Base-by-base conservation (phyloP, 2,888 invertebrate genomes). In the Zootermopsis nevadensis region DNA sequence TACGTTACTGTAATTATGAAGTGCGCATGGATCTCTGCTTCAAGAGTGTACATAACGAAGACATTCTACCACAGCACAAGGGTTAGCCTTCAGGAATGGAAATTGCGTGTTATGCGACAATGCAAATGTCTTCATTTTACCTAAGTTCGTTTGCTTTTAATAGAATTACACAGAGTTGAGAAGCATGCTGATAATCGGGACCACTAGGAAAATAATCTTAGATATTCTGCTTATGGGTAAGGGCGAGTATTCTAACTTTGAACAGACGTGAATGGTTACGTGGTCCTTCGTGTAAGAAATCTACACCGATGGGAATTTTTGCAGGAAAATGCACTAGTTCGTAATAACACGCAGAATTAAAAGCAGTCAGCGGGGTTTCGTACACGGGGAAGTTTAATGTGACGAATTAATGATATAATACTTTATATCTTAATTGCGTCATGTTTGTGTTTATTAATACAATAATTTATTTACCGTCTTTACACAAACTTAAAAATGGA, bases 81-180 rank as follows among this genome's bases (percentile, higher is more conserved):
- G 69, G 69, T 69, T 33, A 69, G 69, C 69, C 33, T 69, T 30
- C 69, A 69, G 69, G 69, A 4, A 33, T 69, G 69, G 69, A 69
- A 69, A 69, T 69, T 69, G 33, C 69, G 15, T 33, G 69, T 69
- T 69, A 33, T 69, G 69, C 33, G 69, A 69, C 69, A 69, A 69
- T 69, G 69, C 31, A 69, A 69, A 69, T 69, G 30, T 33, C 69
- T 69, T 69, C 69, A 69, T 69, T 69, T 69, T 69, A 19, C 69
- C 69, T 31, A 69, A 69, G 31, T 69, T 69, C 30, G 33, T 69
- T 69, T 69, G 31, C 12, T 69, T 33, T 22, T 69, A 69, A 69
- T 69, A 19, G 22, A 33, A 69, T 69, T 69, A 69, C 22, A 33
- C 7, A 33, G 33, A 69, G 69, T 69, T 31, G 69, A 33, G 69